Evolutionary conservation across 2,888 invertebrate genomes (phyloP).

Genomic region (Proisotoma minuta): DNA sequence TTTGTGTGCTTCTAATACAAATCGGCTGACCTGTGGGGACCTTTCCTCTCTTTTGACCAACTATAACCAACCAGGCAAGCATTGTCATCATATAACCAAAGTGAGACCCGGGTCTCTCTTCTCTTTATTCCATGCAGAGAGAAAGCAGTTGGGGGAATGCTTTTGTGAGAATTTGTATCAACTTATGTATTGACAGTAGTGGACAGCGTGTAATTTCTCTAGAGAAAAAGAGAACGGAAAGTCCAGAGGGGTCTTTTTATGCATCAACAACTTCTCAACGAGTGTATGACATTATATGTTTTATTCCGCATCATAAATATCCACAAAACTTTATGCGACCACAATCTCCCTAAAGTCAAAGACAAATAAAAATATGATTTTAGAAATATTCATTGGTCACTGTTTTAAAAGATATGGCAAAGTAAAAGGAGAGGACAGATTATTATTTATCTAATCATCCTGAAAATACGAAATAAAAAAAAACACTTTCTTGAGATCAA

Average conservation of each 20-base stretch:
- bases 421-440: too few relatives aligned
- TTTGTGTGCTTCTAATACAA: slow-evolving; percentile 45
- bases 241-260: slow-evolving; percentile 23
- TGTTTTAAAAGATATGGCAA: too few relatives aligned
- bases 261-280: slow-evolving; percentile 14
- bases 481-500: too few relatives aligned
- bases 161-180: neutral
- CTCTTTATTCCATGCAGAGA: neutral
- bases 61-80: too few relatives aligned
- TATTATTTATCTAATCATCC: too few relatives aligned
- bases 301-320: too few relatives aligned
- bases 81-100: neutral
- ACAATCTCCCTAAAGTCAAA: too few relatives aligned
- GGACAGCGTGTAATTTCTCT: slow-evolving; percentile 15
- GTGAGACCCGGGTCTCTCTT: neutral
- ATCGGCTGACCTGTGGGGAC: slow-evolving; percentile 38
- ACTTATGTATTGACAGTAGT: neutral
- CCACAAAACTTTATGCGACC: too few relatives aligned
- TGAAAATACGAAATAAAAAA: too few relatives aligned
- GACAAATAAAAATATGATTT: too few relatives aligned
- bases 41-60: slow-evolving; percentile 9
- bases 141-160: neutral
- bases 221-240: slow-evolving; percentile 6
- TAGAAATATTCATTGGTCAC: too few relatives aligned
- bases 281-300: slow-evolving; percentile 15